Conservation (phyloP, 1,140 invertebrate genomes). For the Drosophila bocki region DNA sequence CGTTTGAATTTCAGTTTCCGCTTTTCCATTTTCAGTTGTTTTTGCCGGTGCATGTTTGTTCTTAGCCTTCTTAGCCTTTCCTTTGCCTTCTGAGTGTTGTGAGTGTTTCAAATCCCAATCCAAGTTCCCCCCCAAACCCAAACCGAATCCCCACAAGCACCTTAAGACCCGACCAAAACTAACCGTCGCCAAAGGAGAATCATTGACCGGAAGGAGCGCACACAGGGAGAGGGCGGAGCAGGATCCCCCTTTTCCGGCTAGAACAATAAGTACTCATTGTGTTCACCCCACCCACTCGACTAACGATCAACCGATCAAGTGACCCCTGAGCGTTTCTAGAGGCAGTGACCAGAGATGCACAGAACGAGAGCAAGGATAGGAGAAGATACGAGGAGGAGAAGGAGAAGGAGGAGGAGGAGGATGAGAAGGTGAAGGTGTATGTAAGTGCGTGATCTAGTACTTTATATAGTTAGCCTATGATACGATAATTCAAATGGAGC, state of each 20-base stretch:
- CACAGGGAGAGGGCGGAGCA: conserved; percentile 10
- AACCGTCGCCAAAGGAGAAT: neutral
- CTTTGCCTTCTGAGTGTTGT: conserved; percentile 5
- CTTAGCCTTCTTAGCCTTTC: neutral
- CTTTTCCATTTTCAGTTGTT: neutral
- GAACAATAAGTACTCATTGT: conserved; percentile 46
- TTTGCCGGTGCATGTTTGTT: conserved; percentile 18
- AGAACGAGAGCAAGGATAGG: neutral
- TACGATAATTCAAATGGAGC: conserved; percentile 46
- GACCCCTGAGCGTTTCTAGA: neutral
- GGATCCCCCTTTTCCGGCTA: conserved; percentile 8
- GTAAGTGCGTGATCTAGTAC: conserved; percentile 46
- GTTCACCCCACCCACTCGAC: conserved; percentile 25
- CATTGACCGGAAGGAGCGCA: conserved; percentile 1
- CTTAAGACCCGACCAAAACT: conserved; percentile 8
- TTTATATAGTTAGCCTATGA: conserved; percentile 48
- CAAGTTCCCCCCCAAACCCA: neutral
- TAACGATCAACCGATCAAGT: conserved; percentile 1
- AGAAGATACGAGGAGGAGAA: neutral
- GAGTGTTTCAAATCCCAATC: neutral
- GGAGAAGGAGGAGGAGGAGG: neutral
- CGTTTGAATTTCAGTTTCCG: conserved; percentile 7
- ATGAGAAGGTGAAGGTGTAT: neutral
- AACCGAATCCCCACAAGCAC: neutral
- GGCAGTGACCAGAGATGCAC: neutral